Percentiles rank a stretch among this genome's conserved stretches.
phyloP scores from a whole-genome alignment of 2,113 vertebrate species.

The Aspiorhynchus laticeps region DNA sequence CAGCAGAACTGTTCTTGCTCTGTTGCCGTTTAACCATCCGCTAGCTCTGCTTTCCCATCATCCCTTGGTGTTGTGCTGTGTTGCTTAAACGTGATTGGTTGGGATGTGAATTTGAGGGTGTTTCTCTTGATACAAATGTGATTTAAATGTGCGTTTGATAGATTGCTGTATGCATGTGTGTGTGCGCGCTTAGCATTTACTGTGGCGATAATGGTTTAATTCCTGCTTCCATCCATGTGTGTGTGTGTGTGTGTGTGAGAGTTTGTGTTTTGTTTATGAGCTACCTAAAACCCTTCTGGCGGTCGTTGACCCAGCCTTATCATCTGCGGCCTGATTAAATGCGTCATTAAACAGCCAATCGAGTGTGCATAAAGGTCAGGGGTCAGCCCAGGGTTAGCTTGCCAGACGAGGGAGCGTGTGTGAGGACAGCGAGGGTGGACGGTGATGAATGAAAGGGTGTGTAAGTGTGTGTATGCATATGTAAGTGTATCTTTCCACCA shows the following conservation, averaged over 20 bases:
- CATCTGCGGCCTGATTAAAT: conserved; percentile 46
- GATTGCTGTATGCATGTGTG: conserved; percentile 8
- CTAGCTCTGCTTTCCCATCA: conserved; percentile 54
- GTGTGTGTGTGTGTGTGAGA: conserved; percentile 21
- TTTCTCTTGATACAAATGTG: conserved; percentile 2
- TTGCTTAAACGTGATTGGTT: conserved; percentile 45
- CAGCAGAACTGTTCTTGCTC: conserved; percentile 45
- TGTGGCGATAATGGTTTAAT: conserved; percentile 1
- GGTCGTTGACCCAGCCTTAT: conserved; percentile 32
- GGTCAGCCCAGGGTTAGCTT: conserved; percentile 17
- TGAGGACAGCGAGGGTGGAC: conserved; percentile 33
- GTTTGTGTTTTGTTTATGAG: conserved; percentile 28
- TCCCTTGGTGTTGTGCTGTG: conserved; percentile 51
- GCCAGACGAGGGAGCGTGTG: conserved; percentile 6
- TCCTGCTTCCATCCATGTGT: background rate
- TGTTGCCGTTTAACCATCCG: conserved; percentile 51
- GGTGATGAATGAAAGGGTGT: conserved; percentile 30
- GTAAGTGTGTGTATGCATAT: background rate
- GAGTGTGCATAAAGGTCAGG: conserved; percentile 39
- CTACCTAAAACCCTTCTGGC: conserved; percentile 13
- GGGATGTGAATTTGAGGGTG: conserved; percentile 25
- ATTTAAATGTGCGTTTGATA: conserved; percentile 8
- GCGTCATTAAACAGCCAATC: conserved; percentile 48
- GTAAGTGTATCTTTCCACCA: conserved; percentile 21
- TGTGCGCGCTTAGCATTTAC: background rate